Base-by-base conservation (phyloP, 1,140 invertebrate species). In the Saccostrea cuccullata region DNA sequence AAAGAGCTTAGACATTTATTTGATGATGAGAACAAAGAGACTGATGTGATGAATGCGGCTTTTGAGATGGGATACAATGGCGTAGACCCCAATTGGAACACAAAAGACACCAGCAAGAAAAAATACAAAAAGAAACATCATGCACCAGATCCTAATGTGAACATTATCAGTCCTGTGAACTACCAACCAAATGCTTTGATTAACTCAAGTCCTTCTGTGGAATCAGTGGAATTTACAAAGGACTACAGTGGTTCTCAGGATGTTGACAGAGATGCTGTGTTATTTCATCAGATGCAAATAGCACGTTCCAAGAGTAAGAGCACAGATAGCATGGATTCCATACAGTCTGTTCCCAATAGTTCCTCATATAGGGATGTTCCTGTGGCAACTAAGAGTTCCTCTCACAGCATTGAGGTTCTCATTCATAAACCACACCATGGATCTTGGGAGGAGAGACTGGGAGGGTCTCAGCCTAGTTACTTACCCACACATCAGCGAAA, bases 371-470 rank as follows among this genome's bases (percentile, higher is more conserved):
- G 86, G 83, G 89, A 92, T 58, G 86, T 91, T 58, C 84, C 82
- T 13, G 86, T 89, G 17, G 89, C 83, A 13, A 86, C 84, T 8
- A 90, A 90, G 40, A 89, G 91, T 58, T 91, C 92, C 3, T 93
- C 93, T 26, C 92, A 92, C 58, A 94, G 93, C 70, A 94, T 94
- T 87, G 93, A 94, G 87, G 93, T 94, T 8, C 86, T 94, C n/a
- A 91, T 94, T 36, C 91, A 93, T 82, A 89, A n/a, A 84, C 90
- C 26, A 30, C 77, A 70, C 60, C 88, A 82, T 26, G 82, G 23
- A 55, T 58, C 40, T 8, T 82, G 40, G 83, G 55, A 73, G 47
- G 56, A 90, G 55, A 84, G 67, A n/a, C 88, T 90, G 30, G 90
- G 89, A 55, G 88, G 88, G 0, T 90, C 90, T 36, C 60, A 70